Percentiles rank a stretch among this genome's conserved stretches.
Conservation (phyloP, 1,140 invertebrate genomes). For the Micrasema longulum region DNA sequence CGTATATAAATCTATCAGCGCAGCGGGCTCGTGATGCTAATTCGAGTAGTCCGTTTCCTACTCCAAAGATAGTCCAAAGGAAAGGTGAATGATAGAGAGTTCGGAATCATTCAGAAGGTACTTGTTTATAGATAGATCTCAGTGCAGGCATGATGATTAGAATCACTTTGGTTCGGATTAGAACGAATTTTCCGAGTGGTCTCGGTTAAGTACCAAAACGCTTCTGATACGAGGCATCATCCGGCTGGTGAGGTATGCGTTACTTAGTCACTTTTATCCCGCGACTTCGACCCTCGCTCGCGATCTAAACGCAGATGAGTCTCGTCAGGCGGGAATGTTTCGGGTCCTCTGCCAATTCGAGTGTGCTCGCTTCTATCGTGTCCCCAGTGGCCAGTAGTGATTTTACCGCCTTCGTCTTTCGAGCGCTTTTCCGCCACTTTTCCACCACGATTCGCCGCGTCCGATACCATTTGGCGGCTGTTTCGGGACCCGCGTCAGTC, state of each 20-base stretch:
- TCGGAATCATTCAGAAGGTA: neutral
- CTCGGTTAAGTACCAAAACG: neutral
- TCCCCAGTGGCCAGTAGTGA: conserved; percentile 11
- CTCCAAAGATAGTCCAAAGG: no score
- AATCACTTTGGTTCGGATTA: neutral
- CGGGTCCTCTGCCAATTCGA: conserved; percentile 27
- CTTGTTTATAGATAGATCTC: neutral
- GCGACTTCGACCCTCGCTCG: neutral
- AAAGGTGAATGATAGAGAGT: neutral
- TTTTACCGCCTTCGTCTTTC: conserved; percentile 24
- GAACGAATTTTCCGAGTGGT: neutral
- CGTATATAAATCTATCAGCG: no score
- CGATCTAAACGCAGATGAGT: neutral
- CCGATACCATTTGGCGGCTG: neutral
- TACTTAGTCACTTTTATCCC: conserved; percentile 6
- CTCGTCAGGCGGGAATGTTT: conserved; percentile 11
- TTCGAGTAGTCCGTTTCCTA: no score
- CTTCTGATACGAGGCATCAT: neutral
- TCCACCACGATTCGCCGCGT: neutral
- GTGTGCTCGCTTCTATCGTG: conserved; percentile 5
- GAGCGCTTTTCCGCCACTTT: conserved; percentile 20
- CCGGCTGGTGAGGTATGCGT: neutral
- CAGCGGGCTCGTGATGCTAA: no score
- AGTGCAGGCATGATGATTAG: neutral
- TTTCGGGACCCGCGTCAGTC: conserved; percentile 19